Evolutionary conservation across 2,888 invertebrate genomes (phyloP).

Genomic region (Incurvaria masculella): DNA sequence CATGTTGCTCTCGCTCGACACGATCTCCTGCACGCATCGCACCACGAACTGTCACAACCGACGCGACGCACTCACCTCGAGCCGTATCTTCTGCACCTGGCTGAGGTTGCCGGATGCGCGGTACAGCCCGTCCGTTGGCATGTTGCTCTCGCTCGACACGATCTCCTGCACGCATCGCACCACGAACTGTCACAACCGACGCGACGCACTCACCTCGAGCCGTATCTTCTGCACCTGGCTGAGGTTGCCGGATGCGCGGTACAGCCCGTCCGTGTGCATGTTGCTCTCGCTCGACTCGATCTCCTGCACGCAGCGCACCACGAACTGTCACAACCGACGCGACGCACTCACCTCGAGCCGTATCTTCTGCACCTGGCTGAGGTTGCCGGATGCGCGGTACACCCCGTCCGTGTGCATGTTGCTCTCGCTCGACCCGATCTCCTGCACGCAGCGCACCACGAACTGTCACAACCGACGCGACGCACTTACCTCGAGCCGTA

Average conservation of each 20-base stretch:
- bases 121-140: constrained; percentile 84
- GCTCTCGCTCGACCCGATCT: constrained; percentile 77
- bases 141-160: constrained; percentile 71
- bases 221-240: too few relatives aligned
- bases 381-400: constrained; percentile 90
- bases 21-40: constrained; percentile 77
- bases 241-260: too few relatives aligned
- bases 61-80: constrained; percentile 79
- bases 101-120: constrained; percentile 90
- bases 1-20: constrained; percentile 71
- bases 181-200: constrained; percentile 83
- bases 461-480: constrained; percentile 84
- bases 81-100: constrained; percentile 82
- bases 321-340: too few relatives aligned
- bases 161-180: constrained; percentile 75
- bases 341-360: constrained; percentile 77
- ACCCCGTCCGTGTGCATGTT: constrained; percentile 81
- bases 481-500: constrained; percentile 78
- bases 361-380: constrained; percentile 86
- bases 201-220: too few relatives aligned
- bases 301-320: too few relatives aligned
- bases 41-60: constrained; percentile 82
- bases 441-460: constrained; percentile 72
- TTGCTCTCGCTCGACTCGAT: too few relatives aligned
- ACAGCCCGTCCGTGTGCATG: too few relatives aligned